A percentile compares a stretch with the other conserved stretches of the same genome.
These are phyloP conservation scores for Drosophila ironensis DNA, from an alignment of 1,140 invertebrate species.

Conservation along the genomic window DNA sequence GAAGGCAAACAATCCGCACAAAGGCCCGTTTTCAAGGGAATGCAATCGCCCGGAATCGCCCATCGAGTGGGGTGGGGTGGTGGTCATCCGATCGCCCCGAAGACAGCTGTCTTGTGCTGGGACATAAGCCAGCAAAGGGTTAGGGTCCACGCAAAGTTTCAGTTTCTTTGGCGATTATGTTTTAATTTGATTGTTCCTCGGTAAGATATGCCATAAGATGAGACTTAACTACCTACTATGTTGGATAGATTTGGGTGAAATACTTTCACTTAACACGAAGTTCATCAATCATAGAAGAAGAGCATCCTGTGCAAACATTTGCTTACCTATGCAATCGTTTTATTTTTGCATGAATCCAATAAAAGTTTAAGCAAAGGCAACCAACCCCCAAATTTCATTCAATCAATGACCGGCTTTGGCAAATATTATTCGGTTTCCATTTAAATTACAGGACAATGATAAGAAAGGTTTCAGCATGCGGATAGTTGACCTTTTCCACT, in stretches of 20 bases:
- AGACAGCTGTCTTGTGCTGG: slow-evolving; percentile 40
- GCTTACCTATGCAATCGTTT: neutral
- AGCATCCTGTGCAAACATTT: slow-evolving; percentile 16
- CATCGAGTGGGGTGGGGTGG: slow-evolving; percentile 18
- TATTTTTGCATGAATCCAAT: neutral
- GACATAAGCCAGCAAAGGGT: slow-evolving; percentile 20
- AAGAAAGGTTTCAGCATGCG: slow-evolving; percentile 4
- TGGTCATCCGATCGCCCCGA: slow-evolving; percentile 34
- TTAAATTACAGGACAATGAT: slow-evolving; percentile 36
- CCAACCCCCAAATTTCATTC: too few species aligned
- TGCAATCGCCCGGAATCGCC: slow-evolving; percentile 35
- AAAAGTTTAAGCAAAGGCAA: too few species aligned
- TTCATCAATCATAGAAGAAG: neutral
- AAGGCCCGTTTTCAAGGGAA: slow-evolving; percentile 17
- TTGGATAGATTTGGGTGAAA: too few species aligned
- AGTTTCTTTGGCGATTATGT: slow-evolving; percentile 47
- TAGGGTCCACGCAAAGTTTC: slow-evolving; percentile 32
- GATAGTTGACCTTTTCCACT: slow-evolving; percentile 54
- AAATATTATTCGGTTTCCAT: slow-evolving; percentile 67
- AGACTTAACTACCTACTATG: neutral
- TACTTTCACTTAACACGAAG: too few species aligned
- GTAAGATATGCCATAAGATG: neutral
- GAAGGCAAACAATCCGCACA: slow-evolving; percentile 79
- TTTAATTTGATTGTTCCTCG: slow-evolving; percentile 54
- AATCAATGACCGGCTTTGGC: slow-evolving; percentile 12